Evolutionary conservation across 2,888 invertebrate genomes (phyloP).

Genomic region (Tipula vernalis): DNA sequence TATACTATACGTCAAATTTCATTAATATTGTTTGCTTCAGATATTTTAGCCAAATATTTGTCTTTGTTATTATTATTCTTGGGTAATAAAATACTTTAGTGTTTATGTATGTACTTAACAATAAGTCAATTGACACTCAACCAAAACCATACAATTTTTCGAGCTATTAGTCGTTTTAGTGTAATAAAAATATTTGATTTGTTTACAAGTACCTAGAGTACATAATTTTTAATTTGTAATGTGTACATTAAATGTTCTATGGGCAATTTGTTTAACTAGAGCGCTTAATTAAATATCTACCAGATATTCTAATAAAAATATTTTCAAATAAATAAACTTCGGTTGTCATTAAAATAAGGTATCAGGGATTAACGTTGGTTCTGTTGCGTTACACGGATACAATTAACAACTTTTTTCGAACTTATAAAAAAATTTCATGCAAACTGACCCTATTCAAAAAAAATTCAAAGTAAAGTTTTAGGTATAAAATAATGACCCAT

Average conservation of each 20-base stretch:
- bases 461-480: too few species aligned
- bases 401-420: too few species aligned
- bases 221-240: background rate
- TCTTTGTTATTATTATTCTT: background rate
- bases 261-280: background rate
- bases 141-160: background rate
- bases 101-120: background rate
- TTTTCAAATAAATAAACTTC: too few species aligned
- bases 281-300: background rate
- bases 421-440: too few species aligned
- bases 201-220: background rate
- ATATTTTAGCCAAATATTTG: background rate
- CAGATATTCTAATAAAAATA: too few species aligned
- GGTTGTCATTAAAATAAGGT: too few species aligned
- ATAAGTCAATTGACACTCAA: background rate
- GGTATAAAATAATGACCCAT: too few species aligned
- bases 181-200: background rate
- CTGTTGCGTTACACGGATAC: too few species aligned
- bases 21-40: background rate
- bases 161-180: background rate
- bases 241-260: background rate
- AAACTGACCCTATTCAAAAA: too few species aligned
- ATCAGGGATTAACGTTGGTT: too few species aligned
- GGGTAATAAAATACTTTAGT: background rate
- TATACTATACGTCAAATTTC: background rate